A percentile compares a stretch with the other conserved stretches of the same genome.
Evolutionary conservation across 2,888 invertebrate species (phyloP).

Genomic region (Oxyscelio sp.): DNA sequence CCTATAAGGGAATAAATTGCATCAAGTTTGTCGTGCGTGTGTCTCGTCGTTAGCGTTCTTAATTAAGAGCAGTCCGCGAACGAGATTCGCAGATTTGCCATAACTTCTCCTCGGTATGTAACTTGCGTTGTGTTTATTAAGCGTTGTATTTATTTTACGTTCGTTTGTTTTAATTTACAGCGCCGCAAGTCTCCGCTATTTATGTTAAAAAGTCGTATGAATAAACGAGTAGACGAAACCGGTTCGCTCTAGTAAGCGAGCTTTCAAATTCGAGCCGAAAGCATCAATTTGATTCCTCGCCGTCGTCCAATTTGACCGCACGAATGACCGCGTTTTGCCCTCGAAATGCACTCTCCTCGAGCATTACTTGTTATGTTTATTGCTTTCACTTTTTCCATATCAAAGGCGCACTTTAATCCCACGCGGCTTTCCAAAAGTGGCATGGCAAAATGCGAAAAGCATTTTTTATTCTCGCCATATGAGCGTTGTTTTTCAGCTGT

Average conservation of each 20-base stretch:
- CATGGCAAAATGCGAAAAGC: too few relatives aligned
- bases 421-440: too few relatives aligned
- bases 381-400: too few relatives aligned
- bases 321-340: too few relatives aligned
- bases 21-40: constrained; percentile 28
- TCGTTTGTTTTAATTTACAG: constrained; percentile 47
- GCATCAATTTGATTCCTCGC: background rate
- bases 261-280: background rate
- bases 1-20: constrained; percentile 47
- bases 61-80: constrained; percentile 79
- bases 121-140: constrained; percentile 46
- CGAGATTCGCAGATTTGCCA: constrained; percentile 76
- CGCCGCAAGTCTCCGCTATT: background rate
- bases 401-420: too few relatives aligned
- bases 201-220: constrained; percentile 11
- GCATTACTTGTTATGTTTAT: too few relatives aligned
- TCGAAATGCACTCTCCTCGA: too few relatives aligned
- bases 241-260: background rate
- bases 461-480: background rate
- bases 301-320: background rate
- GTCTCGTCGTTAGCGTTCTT: constrained; percentile 71
- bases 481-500: constrained; percentile 26
- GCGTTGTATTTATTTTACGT: constrained; percentile 50
- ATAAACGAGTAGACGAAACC: background rate
- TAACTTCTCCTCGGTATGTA: constrained; percentile 71